Evolutionary conservation across 2,797 vertebrate genomes (phyloP).

Genomic region (Mormyrus proboscirostris): DNA sequence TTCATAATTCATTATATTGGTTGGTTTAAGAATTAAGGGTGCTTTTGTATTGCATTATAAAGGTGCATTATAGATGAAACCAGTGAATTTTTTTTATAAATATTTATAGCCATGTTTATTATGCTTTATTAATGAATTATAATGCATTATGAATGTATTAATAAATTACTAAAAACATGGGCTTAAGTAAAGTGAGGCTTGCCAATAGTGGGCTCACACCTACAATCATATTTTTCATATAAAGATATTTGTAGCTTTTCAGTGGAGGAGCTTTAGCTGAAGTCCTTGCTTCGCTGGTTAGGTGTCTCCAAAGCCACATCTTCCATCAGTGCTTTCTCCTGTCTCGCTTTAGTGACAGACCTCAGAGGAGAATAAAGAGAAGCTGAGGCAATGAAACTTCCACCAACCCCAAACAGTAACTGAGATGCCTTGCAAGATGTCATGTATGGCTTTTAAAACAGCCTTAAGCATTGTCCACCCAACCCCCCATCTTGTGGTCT

Average conservation of each 20-base stretch:
- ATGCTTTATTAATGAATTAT: background rate
- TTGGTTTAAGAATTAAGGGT: background rate
- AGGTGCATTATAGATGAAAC: background rate
- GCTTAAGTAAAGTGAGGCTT: background rate
- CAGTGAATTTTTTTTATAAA: background rate
- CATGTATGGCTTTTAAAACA: conserved; percentile 6
- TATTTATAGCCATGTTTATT: background rate
- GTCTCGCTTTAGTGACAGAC: conserved; percentile 10
- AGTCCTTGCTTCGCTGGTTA: background rate
- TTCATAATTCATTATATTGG: background rate
- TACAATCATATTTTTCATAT: background rate
- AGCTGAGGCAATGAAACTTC: background rate
- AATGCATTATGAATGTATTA: background rate
- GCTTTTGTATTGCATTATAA: background rate
- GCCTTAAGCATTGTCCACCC: conserved; percentile 19
- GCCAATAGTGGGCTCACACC: background rate
- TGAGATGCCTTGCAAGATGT: conserved; percentile 22
- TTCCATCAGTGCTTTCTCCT: conserved; percentile 13
- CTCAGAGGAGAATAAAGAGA: background rate
- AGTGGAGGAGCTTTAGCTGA: background rate
- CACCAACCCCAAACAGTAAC: background rate
- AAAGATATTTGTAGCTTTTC: conserved; percentile 2
- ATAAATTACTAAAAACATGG: background rate
- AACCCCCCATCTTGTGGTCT: conserved; percentile 13
- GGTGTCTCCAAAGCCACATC: background rate